Evolutionary conservation across 1,140 invertebrate species (phyloP).

Genomic region (Ceratosolen fusciceps): DNA sequence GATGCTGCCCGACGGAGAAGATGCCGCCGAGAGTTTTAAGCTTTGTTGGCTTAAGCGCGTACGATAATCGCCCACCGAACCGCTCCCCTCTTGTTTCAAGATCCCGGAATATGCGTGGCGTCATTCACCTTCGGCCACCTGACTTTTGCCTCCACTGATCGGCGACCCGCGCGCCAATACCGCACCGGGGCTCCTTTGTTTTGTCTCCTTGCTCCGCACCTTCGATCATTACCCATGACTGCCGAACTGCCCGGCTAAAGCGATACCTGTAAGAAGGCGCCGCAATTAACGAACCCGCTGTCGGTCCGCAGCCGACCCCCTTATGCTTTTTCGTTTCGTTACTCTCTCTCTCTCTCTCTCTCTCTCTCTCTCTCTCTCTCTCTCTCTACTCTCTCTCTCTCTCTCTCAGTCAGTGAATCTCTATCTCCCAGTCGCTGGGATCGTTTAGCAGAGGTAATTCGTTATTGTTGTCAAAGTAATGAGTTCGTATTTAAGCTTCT

Average conservation of each 20-base stretch:
- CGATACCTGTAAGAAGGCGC: conserved; percentile 22
- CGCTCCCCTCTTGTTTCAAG: conserved; percentile 34
- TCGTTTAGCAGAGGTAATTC: conserved; percentile 19
- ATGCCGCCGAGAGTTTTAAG: conserved; percentile 15
- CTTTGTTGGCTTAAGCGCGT: conserved; percentile 14
- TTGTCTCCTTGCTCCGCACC: not conserved
- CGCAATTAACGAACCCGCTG: conserved; percentile 32
- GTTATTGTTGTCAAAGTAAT: conserved; percentile 20
- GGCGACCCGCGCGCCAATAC: conserved; percentile 11
- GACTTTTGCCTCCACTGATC: not conserved
- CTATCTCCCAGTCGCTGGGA: not conserved
- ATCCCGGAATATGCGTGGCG: not conserved
- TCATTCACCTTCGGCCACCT: conserved; percentile 19
- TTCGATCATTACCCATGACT: not conserved
- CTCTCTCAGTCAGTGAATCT: too few species aligned
- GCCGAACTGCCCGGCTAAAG: not conserved
- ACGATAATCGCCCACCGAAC: conserved; percentile 23
- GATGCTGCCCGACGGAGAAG: not conserved
- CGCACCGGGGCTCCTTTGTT: not conserved
- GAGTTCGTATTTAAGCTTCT: not conserved
- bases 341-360: conserved; percentile 12
- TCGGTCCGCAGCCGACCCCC: too few species aligned
- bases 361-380: too few species aligned
- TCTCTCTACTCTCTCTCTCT: too few species aligned
- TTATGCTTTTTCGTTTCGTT: too few species aligned